Evolutionary conservation across 2,113 vertebrate genomes (phyloP).

Genomic region (Protobothrops flavoviridis): DNA sequence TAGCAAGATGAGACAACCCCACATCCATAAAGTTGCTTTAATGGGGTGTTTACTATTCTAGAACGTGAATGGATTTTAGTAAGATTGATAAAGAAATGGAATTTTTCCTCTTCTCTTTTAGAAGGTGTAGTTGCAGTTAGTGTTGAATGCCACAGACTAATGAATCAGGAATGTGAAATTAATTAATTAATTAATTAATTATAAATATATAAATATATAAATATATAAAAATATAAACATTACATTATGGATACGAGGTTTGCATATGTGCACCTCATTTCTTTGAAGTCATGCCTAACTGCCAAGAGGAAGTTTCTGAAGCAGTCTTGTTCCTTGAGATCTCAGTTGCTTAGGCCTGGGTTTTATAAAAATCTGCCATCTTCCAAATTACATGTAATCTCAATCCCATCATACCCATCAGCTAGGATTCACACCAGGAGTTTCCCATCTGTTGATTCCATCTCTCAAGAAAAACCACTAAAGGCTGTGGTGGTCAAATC

Average conservation of each 20-base stretch:
- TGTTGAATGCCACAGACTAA: background rate
- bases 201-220: too few relatives aligned
- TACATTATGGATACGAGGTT: background rate
- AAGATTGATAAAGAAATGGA: slow-evolving; percentile 46
- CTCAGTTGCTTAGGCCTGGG: background rate
- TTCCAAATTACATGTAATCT: background rate
- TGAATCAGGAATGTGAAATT: background rate
- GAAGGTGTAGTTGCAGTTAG: background rate
- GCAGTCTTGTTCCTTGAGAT: background rate
- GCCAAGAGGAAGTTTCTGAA: background rate
- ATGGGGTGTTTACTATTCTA: slow-evolving; percentile 39
- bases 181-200: too few relatives aligned
- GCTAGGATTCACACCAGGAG: background rate
- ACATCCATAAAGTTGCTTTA: slow-evolving; percentile 45
- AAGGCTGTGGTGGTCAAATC: background rate
- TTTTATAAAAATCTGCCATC: background rate
- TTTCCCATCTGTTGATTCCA: background rate
- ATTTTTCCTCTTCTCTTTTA: slow-evolving; percentile 14
- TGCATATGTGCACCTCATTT: background rate
- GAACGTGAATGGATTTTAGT: slow-evolving; percentile 34
- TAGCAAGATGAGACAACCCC: slow-evolving; percentile 43
- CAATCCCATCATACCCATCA: background rate
- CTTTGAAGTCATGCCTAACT: background rate
- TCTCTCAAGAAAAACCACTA: background rate
- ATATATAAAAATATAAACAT: too few relatives aligned